Evolutionary conservation across 2,113 vertebrate species (phyloP).

Genomic region (Archocentrus centrarchus): DNA sequence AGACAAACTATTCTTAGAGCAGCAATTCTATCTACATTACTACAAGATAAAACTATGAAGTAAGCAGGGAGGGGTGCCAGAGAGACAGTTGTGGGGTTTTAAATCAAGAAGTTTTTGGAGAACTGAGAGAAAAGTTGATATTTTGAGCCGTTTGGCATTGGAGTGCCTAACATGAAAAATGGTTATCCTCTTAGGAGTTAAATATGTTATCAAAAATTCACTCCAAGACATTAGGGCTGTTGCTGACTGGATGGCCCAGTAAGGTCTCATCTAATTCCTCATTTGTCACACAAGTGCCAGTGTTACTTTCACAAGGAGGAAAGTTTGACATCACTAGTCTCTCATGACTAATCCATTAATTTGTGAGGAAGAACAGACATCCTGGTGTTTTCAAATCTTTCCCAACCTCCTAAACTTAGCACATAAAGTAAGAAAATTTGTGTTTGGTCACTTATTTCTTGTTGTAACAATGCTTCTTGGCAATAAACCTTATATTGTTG

Average conservation of each 20-base stretch:
- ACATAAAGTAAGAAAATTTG: too few species aligned
- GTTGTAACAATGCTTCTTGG: too few species aligned
- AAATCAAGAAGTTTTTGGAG: neutral
- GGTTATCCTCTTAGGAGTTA: neutral
- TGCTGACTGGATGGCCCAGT: neutral
- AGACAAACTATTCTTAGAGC: neutral
- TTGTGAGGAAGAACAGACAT: neutral
- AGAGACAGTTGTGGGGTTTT: neutral
- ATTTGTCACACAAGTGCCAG: neutral
- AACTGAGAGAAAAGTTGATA: neutral
- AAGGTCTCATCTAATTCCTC: neutral
- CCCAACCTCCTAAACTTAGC: too few species aligned
- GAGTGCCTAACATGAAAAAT: neutral
- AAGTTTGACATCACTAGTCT: neutral
- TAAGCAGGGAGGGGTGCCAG: neutral
- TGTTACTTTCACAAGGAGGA: neutral
- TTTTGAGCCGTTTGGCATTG: neutral
- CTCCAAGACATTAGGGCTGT: rapidly evolving
- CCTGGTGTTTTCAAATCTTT: neutral
- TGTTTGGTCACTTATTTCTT: too few species aligned
- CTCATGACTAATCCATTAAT: neutral
- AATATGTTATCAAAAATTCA: neutral
- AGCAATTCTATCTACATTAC: neutral
- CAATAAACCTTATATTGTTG: too few species aligned
- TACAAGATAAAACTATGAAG: neutral